phyloP scores from a whole-genome alignment of 2,888 invertebrate genomes.

The Sinotaia quadrata region DNA sequence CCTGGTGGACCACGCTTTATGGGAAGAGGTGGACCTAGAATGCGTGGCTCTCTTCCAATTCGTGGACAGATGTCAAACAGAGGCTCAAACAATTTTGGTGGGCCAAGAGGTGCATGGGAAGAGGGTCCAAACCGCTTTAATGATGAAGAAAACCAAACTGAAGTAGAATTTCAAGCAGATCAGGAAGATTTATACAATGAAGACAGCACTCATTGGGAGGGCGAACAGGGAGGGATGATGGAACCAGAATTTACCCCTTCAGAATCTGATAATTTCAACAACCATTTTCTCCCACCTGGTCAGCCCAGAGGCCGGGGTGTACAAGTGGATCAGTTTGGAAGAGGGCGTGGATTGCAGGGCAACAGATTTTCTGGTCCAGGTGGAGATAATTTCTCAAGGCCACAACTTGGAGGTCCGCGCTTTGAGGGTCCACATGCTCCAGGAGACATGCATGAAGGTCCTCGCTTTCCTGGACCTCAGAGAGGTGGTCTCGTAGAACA shows the following conservation, averaged over 20 bases:
- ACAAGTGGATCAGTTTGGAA: neutral
- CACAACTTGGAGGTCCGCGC: constrained; percentile 10
- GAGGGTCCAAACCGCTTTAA: neutral
- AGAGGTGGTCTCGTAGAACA: neutral
- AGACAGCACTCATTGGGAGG: too few species aligned
- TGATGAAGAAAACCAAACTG: too few species aligned
- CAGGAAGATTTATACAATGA: too few species aligned
- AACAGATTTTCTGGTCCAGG: constrained; percentile 17
- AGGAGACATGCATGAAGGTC: constrained; percentile 5
- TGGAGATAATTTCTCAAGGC: constrained; percentile 14
- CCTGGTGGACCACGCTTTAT: constrained; percentile 6
- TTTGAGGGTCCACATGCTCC: constrained; percentile 23
- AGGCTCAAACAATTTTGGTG: neutral
- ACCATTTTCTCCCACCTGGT: neutral
- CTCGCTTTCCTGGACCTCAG: neutral
- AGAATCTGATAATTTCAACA: too few species aligned
- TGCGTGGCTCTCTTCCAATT: too few species aligned
- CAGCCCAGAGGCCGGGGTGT: neutral
- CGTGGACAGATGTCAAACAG: too few species aligned
- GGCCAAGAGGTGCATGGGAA: neutral
- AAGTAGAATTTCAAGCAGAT: too few species aligned
- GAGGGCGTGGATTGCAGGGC: neutral
- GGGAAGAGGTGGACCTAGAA: constrained; percentile 16
- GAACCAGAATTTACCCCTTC: too few species aligned
- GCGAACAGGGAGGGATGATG: too few species aligned